Evolutionary conservation across 2,113 vertebrate species (phyloP).

Genomic region (Otolemur garnettii): DNA sequence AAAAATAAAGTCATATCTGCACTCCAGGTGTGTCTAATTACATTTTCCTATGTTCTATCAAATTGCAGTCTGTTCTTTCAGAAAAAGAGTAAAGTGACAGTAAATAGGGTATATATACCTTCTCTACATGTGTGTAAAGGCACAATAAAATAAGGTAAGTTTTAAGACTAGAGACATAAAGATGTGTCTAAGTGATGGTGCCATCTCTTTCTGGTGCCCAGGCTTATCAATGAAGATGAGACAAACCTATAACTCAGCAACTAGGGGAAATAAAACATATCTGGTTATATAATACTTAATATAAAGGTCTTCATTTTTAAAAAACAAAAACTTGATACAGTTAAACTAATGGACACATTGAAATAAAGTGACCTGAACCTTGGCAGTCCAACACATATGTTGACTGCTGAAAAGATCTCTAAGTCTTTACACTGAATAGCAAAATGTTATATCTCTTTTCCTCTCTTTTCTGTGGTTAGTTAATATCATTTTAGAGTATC

Average conservation of each 20-base stretch:
- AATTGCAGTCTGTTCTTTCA: neutral
- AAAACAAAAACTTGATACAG: neutral
- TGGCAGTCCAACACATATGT: neutral
- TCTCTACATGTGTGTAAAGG: neutral
- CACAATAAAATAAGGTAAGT: neutral
- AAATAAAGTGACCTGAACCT: neutral
- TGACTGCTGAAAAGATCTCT: conserved; percentile 3
- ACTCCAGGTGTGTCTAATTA: neutral
- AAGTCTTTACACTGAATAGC: neutral
- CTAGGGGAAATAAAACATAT: neutral
- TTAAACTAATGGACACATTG: conserved; percentile 13
- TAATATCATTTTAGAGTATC: neutral
- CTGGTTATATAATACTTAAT: neutral
- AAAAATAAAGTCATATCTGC: neutral
- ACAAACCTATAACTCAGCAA: neutral
- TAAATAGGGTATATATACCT: neutral
- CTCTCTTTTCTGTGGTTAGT: neutral
- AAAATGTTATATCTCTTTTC: conserved; percentile 57
- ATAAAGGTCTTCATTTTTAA: neutral
- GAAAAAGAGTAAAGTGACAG: neutral
- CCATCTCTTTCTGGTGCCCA: neutral
- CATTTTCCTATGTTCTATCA: neutral
- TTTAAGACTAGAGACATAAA: neutral
- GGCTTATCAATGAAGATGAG: neutral
- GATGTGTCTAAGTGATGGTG: neutral